phyloP scores from a whole-genome alignment of 2,888 invertebrate genomes.

The Rhopalosiphum nymphaeae region DNA sequence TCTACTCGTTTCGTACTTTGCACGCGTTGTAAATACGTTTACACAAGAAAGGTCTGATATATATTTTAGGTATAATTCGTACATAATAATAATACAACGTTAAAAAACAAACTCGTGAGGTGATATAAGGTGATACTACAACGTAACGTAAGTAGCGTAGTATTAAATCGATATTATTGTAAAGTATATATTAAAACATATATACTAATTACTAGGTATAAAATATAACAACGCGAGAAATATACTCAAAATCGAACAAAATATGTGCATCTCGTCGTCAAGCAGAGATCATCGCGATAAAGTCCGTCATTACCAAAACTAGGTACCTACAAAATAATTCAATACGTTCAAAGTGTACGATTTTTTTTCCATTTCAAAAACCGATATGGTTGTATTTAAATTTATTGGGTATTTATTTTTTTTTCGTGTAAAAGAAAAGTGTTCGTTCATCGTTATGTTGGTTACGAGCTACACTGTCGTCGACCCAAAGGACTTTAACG shows the following conservation, averaged over 20 bases:
- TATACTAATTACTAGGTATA: neutral
- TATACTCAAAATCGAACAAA: neutral
- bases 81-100: neutral
- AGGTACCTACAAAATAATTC: neutral
- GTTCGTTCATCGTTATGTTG: neutral
- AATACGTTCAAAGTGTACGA: neutral
- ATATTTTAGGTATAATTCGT: neutral
- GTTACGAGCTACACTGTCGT: neutral
- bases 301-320: no score
- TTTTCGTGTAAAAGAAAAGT: neutral
- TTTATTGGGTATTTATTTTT: neutral
- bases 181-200: neutral
- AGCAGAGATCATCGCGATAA: neutral
- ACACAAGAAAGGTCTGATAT: neutral
- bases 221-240: neutral
- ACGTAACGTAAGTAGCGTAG: neutral
- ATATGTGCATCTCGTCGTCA: neutral
- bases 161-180: neutral
- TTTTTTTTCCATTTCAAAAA: neutral
- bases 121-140: neutral
- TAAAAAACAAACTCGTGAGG: neutral
- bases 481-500: constrained; percentile 17
- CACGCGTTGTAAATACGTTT: neutral
- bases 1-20: neutral
- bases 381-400: neutral